Percentiles rank a stretch among this genome's conserved stretches.
phyloP scores from a whole-genome alignment of 2,797 vertebrate species.

The Parotocinclus haroldoi region DNA sequence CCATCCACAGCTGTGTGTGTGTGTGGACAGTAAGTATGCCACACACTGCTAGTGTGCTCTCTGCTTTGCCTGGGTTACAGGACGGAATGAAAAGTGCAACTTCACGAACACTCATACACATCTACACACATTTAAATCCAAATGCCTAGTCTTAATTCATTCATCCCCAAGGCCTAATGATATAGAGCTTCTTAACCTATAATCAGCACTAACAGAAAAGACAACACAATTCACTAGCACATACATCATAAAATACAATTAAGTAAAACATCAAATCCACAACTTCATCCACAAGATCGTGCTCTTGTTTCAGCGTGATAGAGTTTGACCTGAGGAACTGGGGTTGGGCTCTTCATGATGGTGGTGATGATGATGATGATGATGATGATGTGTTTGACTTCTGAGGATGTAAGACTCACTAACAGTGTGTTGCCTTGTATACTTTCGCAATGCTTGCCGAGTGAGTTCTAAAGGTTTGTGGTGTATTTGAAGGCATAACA shows the following conservation, averaged over 20 bases:
- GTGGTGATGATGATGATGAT: conserved; percentile 75
- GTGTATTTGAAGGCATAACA: not conserved
- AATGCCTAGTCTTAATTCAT: too few species aligned
- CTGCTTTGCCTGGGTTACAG: conserved; percentile 13
- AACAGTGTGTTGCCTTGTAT: conserved; percentile 49
- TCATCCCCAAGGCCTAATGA: too few species aligned
- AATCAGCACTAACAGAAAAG: too few species aligned
- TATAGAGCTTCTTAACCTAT: too few species aligned
- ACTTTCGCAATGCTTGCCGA: not conserved
- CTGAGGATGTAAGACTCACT: conserved; percentile 83
- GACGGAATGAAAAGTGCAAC: not conserved
- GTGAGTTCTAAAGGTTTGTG: not conserved
- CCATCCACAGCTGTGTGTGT: conserved; percentile 31
- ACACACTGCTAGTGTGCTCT: conserved; percentile 6
- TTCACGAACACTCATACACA: not conserved
- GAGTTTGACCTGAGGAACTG: conserved; percentile 95
- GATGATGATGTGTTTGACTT: conserved; percentile 94
- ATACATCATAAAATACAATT: too few species aligned
- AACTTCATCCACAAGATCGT: conserved; percentile 59
- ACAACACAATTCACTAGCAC: too few species aligned
- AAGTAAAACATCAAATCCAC: not conserved
- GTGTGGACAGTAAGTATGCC: conserved; percentile 37
- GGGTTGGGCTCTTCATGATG: conserved; percentile 94
- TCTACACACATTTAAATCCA: too few species aligned
- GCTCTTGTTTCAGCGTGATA: conserved; percentile 90